phyloP scores from a whole-genome alignment of 2,888 invertebrate species.

The Leptura quadrifasciata region DNA sequence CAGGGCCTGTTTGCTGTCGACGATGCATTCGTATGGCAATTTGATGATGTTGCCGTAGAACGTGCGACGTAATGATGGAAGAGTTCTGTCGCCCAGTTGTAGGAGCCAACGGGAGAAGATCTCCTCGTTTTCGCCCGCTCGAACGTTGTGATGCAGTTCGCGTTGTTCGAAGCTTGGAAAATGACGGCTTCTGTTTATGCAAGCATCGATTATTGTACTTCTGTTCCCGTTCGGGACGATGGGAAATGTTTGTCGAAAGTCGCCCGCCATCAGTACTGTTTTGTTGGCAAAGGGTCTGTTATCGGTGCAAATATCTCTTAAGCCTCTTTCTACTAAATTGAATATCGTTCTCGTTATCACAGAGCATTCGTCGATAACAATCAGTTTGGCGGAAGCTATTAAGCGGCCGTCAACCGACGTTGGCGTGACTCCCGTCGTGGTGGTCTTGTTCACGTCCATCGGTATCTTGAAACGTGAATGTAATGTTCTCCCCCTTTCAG shows the following conservation, averaged over 20 bases:
- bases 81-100: background rate
- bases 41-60: conserved; percentile 12
- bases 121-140: background rate
- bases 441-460: background rate
- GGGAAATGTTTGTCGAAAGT: conserved; percentile 47
- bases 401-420: background rate
- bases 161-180: background rate
- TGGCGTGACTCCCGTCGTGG: background rate
- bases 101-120: background rate
- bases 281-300: conserved; percentile 37
- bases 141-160: background rate
- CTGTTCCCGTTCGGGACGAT: conserved; percentile 41
- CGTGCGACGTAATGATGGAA: background rate
- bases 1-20: background rate
- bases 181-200: conserved; percentile 1
- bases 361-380: conserved; percentile 19
- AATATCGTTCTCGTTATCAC: conserved; percentile 7
- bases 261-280: conserved; percentile 41
- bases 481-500: conserved; percentile 19
- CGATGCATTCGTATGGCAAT: background rate
- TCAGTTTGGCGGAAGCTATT: background rate
- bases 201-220: conserved; percentile 41
- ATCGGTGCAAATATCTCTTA: conserved; percentile 10
- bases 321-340: conserved; percentile 10
- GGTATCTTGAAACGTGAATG: conserved; percentile 15